phyloP scores from a whole-genome alignment of 2,797 vertebrate species.

The Pipistrellus kuhlii region DNA sequence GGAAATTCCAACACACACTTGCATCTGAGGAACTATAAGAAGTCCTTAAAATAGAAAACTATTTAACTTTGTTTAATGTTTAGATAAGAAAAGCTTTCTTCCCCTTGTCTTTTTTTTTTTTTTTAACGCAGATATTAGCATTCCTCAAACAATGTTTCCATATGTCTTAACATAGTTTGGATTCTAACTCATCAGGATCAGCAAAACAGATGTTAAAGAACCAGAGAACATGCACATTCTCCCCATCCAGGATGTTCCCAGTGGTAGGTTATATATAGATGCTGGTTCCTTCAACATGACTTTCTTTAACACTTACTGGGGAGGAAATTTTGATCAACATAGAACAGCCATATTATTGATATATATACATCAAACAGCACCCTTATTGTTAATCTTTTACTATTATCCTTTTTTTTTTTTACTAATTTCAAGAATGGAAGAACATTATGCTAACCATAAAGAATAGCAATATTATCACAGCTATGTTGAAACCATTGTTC shows the following conservation, averaged over 20 bases:
- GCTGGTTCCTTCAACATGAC: not conserved
- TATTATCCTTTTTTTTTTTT: not conserved
- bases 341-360: not conserved
- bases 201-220: slow-evolving; percentile 23
- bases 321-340: not conserved
- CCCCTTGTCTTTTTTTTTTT: slow-evolving; percentile 23
- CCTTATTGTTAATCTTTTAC: not conserved
- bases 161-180: not conserved
- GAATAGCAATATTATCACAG: not conserved
- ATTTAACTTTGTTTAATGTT: slow-evolving; percentile 43
- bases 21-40: not conserved
- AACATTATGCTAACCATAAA: not conserved
- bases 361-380: not conserved
- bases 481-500: not conserved
- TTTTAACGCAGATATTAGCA: not conserved
- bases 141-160: slow-evolving; percentile 7
- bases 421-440: not conserved
- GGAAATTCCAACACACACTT: not conserved
- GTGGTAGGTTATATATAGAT: not conserved
- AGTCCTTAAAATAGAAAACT: slow-evolving; percentile 43
- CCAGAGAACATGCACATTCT: not conserved
- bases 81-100: slow-evolving; percentile 20
- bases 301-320: not conserved
- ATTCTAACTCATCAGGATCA: slow-evolving; percentile 38
- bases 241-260: not conserved